Percentiles rank a stretch among this genome's conserved stretches.
Evolutionary conservation across 2,888 invertebrate genomes (phyloP).

Genomic region (Heteromyza rotundicornis): DNA sequence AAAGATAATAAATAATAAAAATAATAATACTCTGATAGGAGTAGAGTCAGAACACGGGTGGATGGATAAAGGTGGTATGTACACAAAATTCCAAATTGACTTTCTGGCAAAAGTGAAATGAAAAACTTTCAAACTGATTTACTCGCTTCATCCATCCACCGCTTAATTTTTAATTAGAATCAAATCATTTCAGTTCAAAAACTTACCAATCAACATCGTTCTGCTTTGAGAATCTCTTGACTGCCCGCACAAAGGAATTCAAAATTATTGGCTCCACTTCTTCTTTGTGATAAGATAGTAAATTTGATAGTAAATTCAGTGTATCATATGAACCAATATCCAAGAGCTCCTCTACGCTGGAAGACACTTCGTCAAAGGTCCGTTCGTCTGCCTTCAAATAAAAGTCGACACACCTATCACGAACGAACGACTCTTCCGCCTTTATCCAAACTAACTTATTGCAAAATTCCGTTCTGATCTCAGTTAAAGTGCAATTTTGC

Average conservation of each 20-base stretch:
- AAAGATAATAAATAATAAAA: no score
- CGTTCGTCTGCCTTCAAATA: constrained; percentile 11
- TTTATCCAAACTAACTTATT: constrained; percentile 30
- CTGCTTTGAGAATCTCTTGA: neutral
- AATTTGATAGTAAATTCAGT: constrained; percentile 21
- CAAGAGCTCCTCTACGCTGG: constrained; percentile 31
- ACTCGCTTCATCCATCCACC: no score
- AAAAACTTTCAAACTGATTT: no score
- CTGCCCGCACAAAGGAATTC: constrained; percentile 7
- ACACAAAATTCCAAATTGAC: no score
- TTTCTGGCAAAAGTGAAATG: no score
- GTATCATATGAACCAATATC: constrained; percentile 38
- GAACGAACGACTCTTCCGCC: constrained; percentile 36
- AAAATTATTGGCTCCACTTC: neutral
- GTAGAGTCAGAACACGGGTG: no score
- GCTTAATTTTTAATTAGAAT: no score
- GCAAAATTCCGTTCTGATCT: constrained; percentile 26
- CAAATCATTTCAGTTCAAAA: no score
- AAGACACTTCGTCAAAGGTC: neutral
- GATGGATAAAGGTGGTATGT: no score
- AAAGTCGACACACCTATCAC: constrained; percentile 37
- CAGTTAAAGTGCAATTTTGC: neutral
- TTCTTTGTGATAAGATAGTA: constrained; percentile 7
- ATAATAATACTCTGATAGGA: no score
- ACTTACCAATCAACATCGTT: no score